Evolutionary conservation across 1,140 invertebrate genomes (phyloP), one percentile per base, ranked within the genome.

Genomic region (Drosophila micromelanica): DNA sequence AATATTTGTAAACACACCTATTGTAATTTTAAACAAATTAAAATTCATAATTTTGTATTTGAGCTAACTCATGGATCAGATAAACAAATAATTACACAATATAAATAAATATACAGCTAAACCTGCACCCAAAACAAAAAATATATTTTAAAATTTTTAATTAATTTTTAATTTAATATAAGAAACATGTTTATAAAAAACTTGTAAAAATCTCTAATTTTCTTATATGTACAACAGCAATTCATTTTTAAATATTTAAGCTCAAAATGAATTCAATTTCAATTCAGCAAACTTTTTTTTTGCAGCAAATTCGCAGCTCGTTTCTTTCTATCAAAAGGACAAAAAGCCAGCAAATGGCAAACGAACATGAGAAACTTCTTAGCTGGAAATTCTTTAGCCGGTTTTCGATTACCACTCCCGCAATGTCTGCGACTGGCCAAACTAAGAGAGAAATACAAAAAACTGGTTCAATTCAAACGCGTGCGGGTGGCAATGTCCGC

Each of bases 361-460:
- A 75, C 71, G 82, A 72, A 67, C 82, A 86, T 75, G 78, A 71
- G 81, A 86, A 85, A 87, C 82, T 87, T 87, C 78, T 86, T 82
- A 69, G 69, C 40, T 74, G 64, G 51, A 70, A 87, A 82, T 82
- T 86, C 80, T 80, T 87, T 76, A 89, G 78, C 84, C 82, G 84
- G 82, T 86, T 86, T 86, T 87, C 35, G 82, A 38, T 51, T 65
- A 78, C 82, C 84, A 86, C 82, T 87, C 81, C 81, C 70, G 80
- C 60, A 43, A 56, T 35, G 32, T 35, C 32, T 35, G 32, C 1
- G 32, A 9, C 32, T 61, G 64, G 57, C 68, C 59, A 68, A 56
- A 71, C 48, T 9, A 13, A 40, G 8, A 13, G 12, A 40, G n/a
- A n/a, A n/a, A n/a, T n/a, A n/a, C 0, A 5, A 11, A 56, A 86